These are phyloP conservation scores for Phortica variegata DNA, from an alignment of 1,140 invertebrate species.

Conservation along the genomic window DNA sequence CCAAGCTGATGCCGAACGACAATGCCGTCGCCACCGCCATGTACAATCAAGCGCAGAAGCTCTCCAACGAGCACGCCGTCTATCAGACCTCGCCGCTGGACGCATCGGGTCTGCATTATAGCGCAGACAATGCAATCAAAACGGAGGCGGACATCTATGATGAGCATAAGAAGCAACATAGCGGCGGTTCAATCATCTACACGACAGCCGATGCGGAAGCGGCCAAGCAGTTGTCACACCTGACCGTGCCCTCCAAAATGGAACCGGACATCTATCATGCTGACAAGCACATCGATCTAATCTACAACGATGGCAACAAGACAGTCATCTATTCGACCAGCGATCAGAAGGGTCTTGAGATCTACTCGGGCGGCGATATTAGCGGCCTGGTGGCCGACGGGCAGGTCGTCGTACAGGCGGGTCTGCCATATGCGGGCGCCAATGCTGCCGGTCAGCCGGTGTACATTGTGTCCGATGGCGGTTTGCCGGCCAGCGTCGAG, in stretches of 20 bases:
- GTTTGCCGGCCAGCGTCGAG: slow-evolving; percentile 37
- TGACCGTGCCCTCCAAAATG: slow-evolving; percentile 53
- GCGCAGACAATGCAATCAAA: slow-evolving; percentile 49
- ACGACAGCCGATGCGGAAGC: slow-evolving; percentile 55
- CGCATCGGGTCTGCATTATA: slow-evolving; percentile 49
- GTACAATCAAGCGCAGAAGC: slow-evolving; percentile 53
- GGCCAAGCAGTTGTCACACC: slow-evolving; percentile 60
- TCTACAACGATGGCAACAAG: slow-evolving; percentile 79
- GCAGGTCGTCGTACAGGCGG: slow-evolving; percentile 49
- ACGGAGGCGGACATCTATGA: slow-evolving; percentile 53
- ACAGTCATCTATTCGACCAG: slow-evolving; percentile 76
- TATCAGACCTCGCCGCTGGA: slow-evolving; percentile 52
- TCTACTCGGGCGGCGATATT: slow-evolving; percentile 59
- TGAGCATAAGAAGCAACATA: slow-evolving; percentile 49
- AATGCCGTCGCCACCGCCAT: slow-evolving; percentile 52
- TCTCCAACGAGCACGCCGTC: slow-evolving; percentile 47
- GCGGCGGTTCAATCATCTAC: slow-evolving; percentile 51
- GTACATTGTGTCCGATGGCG: slow-evolving; percentile 49
- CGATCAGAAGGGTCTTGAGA: slow-evolving; percentile 58
- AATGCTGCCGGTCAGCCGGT: slow-evolving; percentile 45
- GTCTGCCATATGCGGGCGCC: slow-evolving; percentile 46
- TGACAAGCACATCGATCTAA: slow-evolving; percentile 67
- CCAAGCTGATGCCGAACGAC: slow-evolving; percentile 52
- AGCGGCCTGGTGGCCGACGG: slow-evolving; percentile 56
- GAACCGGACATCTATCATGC: slow-evolving; percentile 48